Base-by-base conservation (phyloP, 2,888 invertebrate species). In the Himalopsyche kuldschensis region DNA sequence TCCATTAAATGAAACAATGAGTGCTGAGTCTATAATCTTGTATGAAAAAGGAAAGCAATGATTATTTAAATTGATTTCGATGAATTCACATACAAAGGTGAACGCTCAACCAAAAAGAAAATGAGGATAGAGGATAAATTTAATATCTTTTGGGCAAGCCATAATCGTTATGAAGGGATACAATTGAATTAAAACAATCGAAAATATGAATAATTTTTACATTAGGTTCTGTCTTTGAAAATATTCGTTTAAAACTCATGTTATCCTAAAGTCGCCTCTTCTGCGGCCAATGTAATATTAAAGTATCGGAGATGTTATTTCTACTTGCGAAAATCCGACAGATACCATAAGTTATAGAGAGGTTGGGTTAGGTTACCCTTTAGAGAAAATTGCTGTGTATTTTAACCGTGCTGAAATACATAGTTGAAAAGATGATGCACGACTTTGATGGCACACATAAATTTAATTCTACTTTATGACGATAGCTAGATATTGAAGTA, bases 371-470 rank as follows among this genome's bases (percentile, higher is more conserved):
- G 55, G 55, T 55, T 55, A 55, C 55, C 55, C 20, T 20, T 55
- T 20, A 11, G 55, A 55, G 55, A 55, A 55, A 10, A 20, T 55
- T 20, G 10, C 20, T 20, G 10, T 55, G 20, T 55, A 20, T 24
- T 55, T 15, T 10, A 55, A 55, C 55, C 24, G n/a, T 1, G 6
- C 55, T 20, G 2, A n/a, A 8, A 10, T 55, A 20, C 20, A 6
- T 55, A 4, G 55, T 55, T 55, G 55, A 55, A 27, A 80, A 83
- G 76, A 78, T 79, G 82, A 55, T 31, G 81, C 79, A 85, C 81
- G 81, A 81, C 63, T 79, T 63, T 76, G 80, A 83, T 81, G 85
- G 77, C 85, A 85, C 76, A 85, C 85, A 83, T 81, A 35, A 76
- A 75, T 20, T 20, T 20, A 20, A n/a, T 20, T 15, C 20, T 15